Evolutionary conservation across 2,888 invertebrate genomes (phyloP), one percentile per base, ranked within the genome.

Genomic region (Sphecodes monilicornis): DNA sequence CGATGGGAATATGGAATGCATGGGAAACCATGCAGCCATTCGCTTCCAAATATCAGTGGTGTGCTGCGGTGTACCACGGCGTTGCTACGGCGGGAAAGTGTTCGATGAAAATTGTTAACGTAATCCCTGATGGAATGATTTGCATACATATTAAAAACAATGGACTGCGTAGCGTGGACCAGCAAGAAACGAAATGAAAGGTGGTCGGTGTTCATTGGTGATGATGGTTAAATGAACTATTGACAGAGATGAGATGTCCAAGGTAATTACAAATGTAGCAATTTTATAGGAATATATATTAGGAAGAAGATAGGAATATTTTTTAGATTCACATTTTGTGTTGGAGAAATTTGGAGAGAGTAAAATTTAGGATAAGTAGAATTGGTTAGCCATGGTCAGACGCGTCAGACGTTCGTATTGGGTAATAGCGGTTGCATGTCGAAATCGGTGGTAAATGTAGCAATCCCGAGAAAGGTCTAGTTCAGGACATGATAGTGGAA

Each of bases 51-150:
- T 39, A 39, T 68, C 66, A 22, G 18, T 8, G 18, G 11, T 11
- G n/a, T 11, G 54, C 22, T 10, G 50, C 10, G 10, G 3, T 11
- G n/a, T n/a, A 32, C 32, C 3, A 3, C 22, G 1, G 10, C 22
- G 32, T 18, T 22, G 22, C 36, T 1, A 18, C 22, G 32, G 8
- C 8, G 18, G 29, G 29, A 64, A 32, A 32, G 32, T 64, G 64
- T 29, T 64, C 64, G 64, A 64, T 64, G 32, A 64, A 64, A 64
- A 64, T 64, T 32, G 32, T 64, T 64, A 32, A 64, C 32, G 18
- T 3, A 29, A 64, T 32, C 10, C 32, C 64, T 64, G 32, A 64
- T 64, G 32, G 32, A 64, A 64, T 64, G 29, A 22, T 66, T 66
- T 32, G 22, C 32, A 66, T 66, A 66, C 22, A 36, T 66, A 36